Evolutionary conservation across 1,140 invertebrate genomes (phyloP), one percentile per base, ranked within the genome.

Genomic region (Apis florea): DNA sequence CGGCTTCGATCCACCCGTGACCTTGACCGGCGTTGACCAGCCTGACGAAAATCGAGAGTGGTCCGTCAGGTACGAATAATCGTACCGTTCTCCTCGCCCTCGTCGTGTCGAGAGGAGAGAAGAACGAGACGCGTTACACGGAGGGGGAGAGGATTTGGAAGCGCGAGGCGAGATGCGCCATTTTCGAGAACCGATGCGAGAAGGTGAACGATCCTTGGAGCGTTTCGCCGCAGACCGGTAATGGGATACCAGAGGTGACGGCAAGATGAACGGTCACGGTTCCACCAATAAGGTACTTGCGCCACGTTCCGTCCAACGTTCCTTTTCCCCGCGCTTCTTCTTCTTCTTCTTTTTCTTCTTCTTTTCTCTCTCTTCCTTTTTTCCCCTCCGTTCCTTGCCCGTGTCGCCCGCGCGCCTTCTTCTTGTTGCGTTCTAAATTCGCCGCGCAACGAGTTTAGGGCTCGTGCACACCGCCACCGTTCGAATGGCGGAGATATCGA

Each of bases 191-290:
- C 69, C 85, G 85, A 88, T 87, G 83, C 86, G 83, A 82, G 86
- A 74, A 88, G 86, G 86, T 88, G 86, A 88, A 88, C 85, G 86
- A 88, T 88, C 85, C 82, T 85, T 83, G 80, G 87, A 83, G 75
- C 82, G 82, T 85, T 89, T 88, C 86, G 83, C 84, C 88, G 84
- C 84, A 84, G 85, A 89, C 84, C 87, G 86, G 91, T 91, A 91
- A 92, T 92, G 91, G 89, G 89, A 89, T 90, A 90, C 84, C 88
- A 85, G 86, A 91, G 90, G 90, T 92, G 89, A 90, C 90, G 90
- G 85, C 91, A 92, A 92, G 89, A 92, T 92, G 92, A 93, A 93
- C 90, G 91, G 91, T 91, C 91, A 92, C 89, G 86, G 89, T 82
- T 90, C 89, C 84, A 87, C 88, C 84, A 90, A 64, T 86, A 91